Evolutionary conservation across 2,888 invertebrate genomes (phyloP).

Genomic region (Cosmia pyralina): DNA sequence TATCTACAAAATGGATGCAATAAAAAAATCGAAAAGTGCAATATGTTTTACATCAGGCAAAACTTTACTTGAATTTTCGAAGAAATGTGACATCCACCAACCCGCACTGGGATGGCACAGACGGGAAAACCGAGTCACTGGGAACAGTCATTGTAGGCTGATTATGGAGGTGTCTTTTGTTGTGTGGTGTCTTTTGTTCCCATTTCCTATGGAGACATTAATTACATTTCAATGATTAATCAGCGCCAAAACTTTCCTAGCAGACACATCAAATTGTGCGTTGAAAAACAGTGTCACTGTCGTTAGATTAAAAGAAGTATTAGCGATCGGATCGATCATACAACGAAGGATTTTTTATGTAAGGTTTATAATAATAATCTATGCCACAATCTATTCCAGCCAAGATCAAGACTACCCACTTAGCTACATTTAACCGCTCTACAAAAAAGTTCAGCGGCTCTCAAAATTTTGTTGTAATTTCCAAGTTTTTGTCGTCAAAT

Average conservation of each 20-base stretch:
- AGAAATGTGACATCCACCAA: background rate
- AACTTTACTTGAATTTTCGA: background rate
- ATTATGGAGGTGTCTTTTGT: background rate
- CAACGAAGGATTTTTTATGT: conserved; percentile 4
- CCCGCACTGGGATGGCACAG: background rate
- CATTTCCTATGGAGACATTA: background rate
- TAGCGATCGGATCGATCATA: background rate
- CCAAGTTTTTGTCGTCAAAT: conserved; percentile 22
- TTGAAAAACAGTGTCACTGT: background rate
- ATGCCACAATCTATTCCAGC: conserved; percentile 10
- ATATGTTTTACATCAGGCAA: too few relatives aligned
- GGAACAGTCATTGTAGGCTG: background rate
- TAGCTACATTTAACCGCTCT: conserved; percentile 2
- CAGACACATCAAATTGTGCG: background rate
- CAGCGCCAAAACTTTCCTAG: background rate
- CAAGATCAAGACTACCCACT: background rate
- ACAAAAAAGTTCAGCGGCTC: conserved; percentile 2
- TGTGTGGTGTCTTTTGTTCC: background rate
- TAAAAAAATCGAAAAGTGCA: too few relatives aligned
- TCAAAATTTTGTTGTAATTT: background rate
- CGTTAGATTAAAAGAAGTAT: background rate
- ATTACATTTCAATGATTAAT: background rate
- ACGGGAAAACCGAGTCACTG: background rate
- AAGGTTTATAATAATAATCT: conserved; percentile 28
- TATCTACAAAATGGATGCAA: too few relatives aligned